Evolutionary conservation across 2,888 invertebrate genomes (phyloP).

Genomic region (Leptinotarsa peninsularis): DNA sequence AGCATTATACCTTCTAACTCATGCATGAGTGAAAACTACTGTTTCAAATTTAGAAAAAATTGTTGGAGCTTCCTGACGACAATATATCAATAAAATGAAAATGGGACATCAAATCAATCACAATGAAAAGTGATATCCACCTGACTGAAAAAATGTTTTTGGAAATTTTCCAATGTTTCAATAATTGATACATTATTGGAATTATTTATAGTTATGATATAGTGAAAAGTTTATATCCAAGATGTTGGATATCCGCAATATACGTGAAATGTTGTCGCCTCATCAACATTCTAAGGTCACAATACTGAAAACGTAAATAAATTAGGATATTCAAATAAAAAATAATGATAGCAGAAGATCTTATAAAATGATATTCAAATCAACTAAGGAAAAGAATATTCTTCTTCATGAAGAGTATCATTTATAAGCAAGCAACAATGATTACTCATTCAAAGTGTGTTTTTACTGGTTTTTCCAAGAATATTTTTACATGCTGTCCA

Average conservation of each 20-base stretch:
- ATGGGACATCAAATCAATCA: too few species aligned
- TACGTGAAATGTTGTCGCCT: neutral
- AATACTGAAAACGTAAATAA: neutral
- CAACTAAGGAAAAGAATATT: neutral
- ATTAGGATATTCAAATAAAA: neutral
- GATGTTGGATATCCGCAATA: neutral
- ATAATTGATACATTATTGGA: neutral
- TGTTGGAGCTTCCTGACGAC: too few species aligned
- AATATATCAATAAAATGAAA: too few species aligned
- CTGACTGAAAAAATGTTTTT: too few species aligned
- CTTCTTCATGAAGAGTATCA: neutral
- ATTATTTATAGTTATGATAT: neutral
- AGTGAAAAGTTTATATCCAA: neutral
- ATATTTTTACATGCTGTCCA: neutral
- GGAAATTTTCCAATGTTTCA: too few species aligned
- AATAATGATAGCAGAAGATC: neutral
- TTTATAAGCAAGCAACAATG: neutral
- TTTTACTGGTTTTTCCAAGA: neutral
- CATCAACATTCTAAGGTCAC: neutral
- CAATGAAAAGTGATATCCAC: too few species aligned
- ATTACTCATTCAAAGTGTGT: neutral
- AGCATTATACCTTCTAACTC: too few species aligned
- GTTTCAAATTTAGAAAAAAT: too few species aligned
- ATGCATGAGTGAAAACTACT: too few species aligned
- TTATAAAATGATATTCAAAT: neutral